Evolutionary conservation across 2,113 vertebrate genomes (phyloP), one percentile per base, ranked within the genome.

Genomic region (Natator depressus): DNA sequence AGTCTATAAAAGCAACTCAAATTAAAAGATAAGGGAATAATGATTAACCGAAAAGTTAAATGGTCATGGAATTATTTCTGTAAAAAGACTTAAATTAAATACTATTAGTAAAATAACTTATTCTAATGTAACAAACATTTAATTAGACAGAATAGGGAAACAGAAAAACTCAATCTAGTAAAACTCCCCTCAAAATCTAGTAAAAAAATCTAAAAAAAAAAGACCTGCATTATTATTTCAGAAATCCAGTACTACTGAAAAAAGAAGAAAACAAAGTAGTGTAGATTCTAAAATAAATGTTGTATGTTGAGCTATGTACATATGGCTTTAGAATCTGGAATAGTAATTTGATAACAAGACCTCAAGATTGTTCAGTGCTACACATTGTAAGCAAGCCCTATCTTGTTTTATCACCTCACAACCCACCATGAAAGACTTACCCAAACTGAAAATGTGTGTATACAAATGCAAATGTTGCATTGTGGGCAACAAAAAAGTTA

Each of bases 351-450:
- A 92, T 91, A 97, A 96, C 57, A 87, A 92, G 78, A 93, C 89
- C 93, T 95, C 83, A 53, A 47, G 82, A 84, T 20, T 93, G 93
- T 97, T 93, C 62, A 78, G 53, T 89, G 80, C 27, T 96, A 96
- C 92, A 85, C 6, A 20, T 92, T 93, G 88, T 89, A 96, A 96
- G 98, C 96, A 94, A 96, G 97, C 90, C 93, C 92, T 91, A 80
- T 96, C 98, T 98, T 97, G 98, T 87, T 98, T 95, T 92, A 82
- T 47, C 89, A 88, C 80, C 95, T 94, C 72, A 87, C 80, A 90
- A 89, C 96, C 54, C 91, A 92, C 88, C 62, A 79, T 87, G 89
- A 93, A 97, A 89, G 57, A 31, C 92, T 97, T 92, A 80, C 93
- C 92, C 82, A 85, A 93, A 89, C 94, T 82, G 92, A 96, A 69